Conservation (phyloP, 2,888 invertebrate genomes). For the Lithophane ornitopus region DNA sequence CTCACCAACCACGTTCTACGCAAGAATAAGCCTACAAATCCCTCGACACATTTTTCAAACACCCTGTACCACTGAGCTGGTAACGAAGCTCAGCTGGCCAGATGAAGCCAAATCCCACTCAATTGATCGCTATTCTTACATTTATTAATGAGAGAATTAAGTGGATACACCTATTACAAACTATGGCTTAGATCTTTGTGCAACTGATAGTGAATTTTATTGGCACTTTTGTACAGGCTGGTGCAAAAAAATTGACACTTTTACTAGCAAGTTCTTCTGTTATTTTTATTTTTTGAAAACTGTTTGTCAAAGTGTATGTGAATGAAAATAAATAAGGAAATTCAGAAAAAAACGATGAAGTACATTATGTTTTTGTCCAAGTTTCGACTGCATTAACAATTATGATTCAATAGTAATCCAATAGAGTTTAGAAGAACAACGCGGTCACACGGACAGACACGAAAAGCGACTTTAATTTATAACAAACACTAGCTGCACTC, state of each 20-base stretch:
- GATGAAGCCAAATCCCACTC: constrained; percentile 80
- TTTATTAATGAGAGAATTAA: constrained; percentile 66
- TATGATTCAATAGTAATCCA: too few species aligned
- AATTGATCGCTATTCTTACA: constrained; percentile 81
- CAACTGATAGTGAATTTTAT: background rate
- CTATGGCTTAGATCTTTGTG: background rate
- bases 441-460: too few species aligned
- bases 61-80: constrained; percentile 68
- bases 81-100: constrained; percentile 77
- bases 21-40: constrained; percentile 7
- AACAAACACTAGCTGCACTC: too few species aligned
- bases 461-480: too few species aligned
- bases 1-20: background rate
- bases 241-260: background rate
- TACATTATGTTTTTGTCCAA: too few species aligned
- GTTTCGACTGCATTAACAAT: too few species aligned
- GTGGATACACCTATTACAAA: constrained; percentile 66
- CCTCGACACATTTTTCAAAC: constrained; percentile 60
- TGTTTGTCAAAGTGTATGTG: too few species aligned
- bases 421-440: too few species aligned
- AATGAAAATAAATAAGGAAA: too few species aligned
- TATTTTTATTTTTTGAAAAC: background rate
- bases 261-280: background rate
- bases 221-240: background rate
- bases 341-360: too few species aligned